phyloP scores from a whole-genome alignment of 2,888 invertebrate genomes.

The Cosmopolites sordidus region DNA sequence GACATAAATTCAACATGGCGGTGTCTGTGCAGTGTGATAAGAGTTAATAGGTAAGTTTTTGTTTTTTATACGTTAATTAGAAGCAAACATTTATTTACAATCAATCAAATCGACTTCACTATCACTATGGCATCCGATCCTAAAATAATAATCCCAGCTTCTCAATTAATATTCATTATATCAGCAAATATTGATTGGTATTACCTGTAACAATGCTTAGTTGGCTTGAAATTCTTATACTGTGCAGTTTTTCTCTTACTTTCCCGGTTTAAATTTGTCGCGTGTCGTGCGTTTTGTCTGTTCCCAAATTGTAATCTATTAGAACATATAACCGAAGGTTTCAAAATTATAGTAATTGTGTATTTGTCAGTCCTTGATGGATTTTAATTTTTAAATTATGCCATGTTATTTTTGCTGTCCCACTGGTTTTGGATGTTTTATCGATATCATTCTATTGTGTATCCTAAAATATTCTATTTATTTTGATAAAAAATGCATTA shows the following conservation, averaged over 20 bases:
- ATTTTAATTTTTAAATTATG: constrained; percentile 24
- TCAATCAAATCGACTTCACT: neutral
- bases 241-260: neutral
- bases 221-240: constrained; percentile 9
- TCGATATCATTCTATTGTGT: no score
- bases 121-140: neutral
- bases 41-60: constrained; percentile 38
- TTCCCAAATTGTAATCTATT: constrained; percentile 4
- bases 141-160: no score
- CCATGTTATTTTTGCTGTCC: constrained; percentile 12
- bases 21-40: constrained; percentile 39
- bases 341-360: constrained; percentile 17
- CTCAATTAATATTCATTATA: no score
- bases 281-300: neutral
- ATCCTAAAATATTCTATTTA: no score
- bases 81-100: constrained; percentile 4
- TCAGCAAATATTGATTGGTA: constrained; percentile 18
- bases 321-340: constrained; percentile 1
- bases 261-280: no score
- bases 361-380: constrained; percentile 19
- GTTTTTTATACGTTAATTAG: constrained; percentile 10
- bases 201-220: constrained; percentile 22
- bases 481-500: no score
- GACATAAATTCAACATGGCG: constrained; percentile 41
- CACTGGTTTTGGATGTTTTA: constrained; percentile 16